A percentile compares a stretch with the other conserved stretches of the same genome.
Evolutionary conservation across 2,797 vertebrate genomes (phyloP).

Genomic region (Leptodactylus fallax): DNA sequence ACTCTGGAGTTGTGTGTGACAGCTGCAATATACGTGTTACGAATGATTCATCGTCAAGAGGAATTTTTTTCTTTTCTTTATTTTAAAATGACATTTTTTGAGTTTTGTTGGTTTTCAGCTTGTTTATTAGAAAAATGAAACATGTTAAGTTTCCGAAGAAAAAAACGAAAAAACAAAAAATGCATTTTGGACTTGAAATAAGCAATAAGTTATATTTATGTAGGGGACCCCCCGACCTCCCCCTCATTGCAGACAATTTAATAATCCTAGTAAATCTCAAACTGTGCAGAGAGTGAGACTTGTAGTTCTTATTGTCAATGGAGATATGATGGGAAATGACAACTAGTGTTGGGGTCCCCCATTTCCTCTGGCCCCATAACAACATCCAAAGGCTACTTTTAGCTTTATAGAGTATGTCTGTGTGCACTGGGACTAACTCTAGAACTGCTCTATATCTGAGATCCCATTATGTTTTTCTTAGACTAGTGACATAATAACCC

Average conservation of each 20-base stretch:
- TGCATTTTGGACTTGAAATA: not conserved
- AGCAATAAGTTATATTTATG: too few relatives aligned
- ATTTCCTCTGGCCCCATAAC: not conserved
- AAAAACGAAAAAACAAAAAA: too few relatives aligned
- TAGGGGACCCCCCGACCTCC: too few relatives aligned
- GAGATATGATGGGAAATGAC: not conserved
- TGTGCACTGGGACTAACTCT: too few relatives aligned
- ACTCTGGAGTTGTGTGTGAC: constrained; percentile 2
- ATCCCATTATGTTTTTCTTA: too few relatives aligned
- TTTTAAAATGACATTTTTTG: not conserved
- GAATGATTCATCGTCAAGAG: not conserved
- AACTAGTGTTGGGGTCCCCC: not conserved
- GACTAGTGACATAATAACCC: not conserved
- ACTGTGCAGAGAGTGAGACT: not conserved
- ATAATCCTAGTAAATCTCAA: not conserved
- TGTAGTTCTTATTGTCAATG: not conserved
- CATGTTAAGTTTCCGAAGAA: not conserved
- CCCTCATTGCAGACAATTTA: too few relatives aligned
- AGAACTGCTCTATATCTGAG: not conserved
- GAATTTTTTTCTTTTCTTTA: not conserved
- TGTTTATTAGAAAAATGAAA: not conserved
- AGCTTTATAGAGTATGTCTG: too few relatives aligned
- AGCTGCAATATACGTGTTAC: not conserved
- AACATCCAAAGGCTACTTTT: not conserved
- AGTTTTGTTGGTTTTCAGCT: not conserved